Evolutionary conservation across 2,113 vertebrate genomes (phyloP).

Genomic region (Coregonus clupeaformis): DNA sequence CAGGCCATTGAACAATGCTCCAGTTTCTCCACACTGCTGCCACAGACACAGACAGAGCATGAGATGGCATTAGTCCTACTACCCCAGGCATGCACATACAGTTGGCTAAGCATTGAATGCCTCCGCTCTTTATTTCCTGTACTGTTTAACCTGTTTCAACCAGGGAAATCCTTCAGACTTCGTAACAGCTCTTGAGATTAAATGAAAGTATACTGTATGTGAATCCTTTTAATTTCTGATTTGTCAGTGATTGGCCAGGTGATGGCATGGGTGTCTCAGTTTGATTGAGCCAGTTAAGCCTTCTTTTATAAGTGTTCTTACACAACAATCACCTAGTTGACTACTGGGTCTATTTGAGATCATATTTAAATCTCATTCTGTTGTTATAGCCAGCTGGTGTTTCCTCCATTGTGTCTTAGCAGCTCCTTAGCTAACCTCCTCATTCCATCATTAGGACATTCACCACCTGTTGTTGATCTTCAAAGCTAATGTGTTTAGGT

Average conservation of each 20-base stretch:
- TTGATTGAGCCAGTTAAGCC: too few species aligned
- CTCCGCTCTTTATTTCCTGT: too few species aligned
- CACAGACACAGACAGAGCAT: background rate
- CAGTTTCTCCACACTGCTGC: conserved; percentile 7
- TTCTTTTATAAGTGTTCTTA: too few species aligned
- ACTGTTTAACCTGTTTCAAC: too few species aligned
- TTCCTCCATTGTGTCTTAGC: background rate
- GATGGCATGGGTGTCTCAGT: too few species aligned
- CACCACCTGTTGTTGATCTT: background rate
- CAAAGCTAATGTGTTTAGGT: background rate
- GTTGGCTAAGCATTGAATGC: background rate
- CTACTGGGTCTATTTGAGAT: too few species aligned
- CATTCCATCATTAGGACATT: background rate
- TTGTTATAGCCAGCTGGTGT: background rate
- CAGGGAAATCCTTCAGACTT: too few species aligned
- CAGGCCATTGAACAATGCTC: background rate
- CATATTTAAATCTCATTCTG: background rate
- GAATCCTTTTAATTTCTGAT: too few species aligned
- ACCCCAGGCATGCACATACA: background rate
- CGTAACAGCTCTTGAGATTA: too few species aligned
- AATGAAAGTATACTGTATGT: too few species aligned
- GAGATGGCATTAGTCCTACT: background rate
- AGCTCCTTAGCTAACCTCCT: background rate
- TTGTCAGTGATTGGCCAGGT: too few species aligned
- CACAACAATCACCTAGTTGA: too few species aligned